Evolutionary conservation across 1,140 invertebrate genomes (phyloP), one percentile per base, ranked within the genome.

Genomic region (Hylaeus volcanicus): DNA sequence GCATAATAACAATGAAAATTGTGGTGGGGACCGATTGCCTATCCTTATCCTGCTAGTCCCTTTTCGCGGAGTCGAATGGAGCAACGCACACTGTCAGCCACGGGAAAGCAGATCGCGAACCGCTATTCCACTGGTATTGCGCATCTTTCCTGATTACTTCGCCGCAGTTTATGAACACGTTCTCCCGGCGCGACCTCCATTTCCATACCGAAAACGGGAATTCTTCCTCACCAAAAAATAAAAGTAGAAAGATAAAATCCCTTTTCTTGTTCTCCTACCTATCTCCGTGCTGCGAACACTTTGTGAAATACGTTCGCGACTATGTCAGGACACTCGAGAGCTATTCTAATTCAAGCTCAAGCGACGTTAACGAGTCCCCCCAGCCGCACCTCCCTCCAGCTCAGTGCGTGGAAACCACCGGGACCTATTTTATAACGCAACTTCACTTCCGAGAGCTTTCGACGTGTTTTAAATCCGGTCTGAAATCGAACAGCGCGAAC

Each of bases 331-430:
- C 76, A 45, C 60, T 56, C 76, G 48, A 65, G 60, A 55, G 69
- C 51, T 39, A 73, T 79, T 73, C 76, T 73, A 73, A 79, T 79
- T 73, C 76, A 51, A 12, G 14, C 60, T 45, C 58, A 73, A 79
- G 69, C 70, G 60, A 39, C 51, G 60, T 73, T 79, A 73, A 72
- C 60, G 70, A 79, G 70, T 65, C 12, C 8, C 45, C 4, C 45
- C 45, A 79, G 70, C 56, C 12, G 5, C 45, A 1, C 45, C 45
- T 48, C 45, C 5, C 0, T 8, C 26, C 14, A 26, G 26, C 26
- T n/a, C n/a, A 5, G n/a, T 51, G 9, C 60, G 70, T 56, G 70
- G 60, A 37, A 64, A 73, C 64, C 60, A 53, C 8, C 76, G 60
- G 12, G 58, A 48, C n/a, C 60, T 26, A 64, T 68, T 82, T 79